A percentile compares a stretch with the other conserved stretches of the same genome.
phyloP scores from a whole-genome alignment of 2,113 vertebrate genomes.

The Nothocercus julius region DNA sequence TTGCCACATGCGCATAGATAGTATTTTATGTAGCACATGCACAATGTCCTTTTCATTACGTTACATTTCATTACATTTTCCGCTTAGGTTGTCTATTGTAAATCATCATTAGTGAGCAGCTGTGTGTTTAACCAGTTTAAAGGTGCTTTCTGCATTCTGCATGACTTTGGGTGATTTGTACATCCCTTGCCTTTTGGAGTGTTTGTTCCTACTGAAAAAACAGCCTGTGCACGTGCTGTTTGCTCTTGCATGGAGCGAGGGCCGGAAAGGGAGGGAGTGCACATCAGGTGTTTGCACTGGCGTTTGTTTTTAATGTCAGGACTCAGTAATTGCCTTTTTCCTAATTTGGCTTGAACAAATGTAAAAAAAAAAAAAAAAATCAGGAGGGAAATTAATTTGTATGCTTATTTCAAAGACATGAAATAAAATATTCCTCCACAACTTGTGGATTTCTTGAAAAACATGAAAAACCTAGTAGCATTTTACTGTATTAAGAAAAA shows the following conservation, averaged over 20 bases:
- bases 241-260: neutral
- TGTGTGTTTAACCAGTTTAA: neutral
- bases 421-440: neutral
- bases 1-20: neutral
- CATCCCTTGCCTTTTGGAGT: neutral
- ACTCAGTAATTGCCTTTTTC: neutral
- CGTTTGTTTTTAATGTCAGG: neutral
- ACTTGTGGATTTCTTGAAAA: neutral
- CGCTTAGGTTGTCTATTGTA: neutral
- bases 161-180: neutral
- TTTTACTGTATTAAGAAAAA: neutral
- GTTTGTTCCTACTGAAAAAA: neutral
- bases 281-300: neutral
- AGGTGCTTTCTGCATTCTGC: neutral
- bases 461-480: neutral
- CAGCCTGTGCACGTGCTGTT: neutral
- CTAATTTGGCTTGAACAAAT: too few species aligned
- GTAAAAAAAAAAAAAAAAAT: neutral
- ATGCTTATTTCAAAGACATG: neutral
- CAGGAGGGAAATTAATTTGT: neutral
- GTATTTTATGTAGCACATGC: neutral
- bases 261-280: neutral
- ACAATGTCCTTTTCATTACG: neutral
- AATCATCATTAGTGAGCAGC: neutral
- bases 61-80: neutral